Conservation (phyloP, 2,888 invertebrate species). For the Philonicus albiceps region DNA sequence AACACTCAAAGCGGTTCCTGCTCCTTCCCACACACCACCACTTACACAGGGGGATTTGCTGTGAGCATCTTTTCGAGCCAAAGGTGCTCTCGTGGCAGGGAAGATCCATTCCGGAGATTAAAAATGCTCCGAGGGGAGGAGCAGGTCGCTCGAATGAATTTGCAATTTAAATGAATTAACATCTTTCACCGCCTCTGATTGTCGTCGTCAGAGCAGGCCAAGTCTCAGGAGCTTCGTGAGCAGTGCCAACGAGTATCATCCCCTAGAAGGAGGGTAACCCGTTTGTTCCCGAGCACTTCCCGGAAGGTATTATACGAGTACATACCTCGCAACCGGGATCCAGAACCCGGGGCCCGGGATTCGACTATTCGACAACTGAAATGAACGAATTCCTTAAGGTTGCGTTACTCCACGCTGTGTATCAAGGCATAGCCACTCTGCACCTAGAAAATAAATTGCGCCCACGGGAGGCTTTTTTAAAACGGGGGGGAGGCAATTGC, state of each 20-base stretch:
- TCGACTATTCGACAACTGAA: background rate
- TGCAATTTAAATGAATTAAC: constrained; percentile 46
- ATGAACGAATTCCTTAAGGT: constrained; percentile 4
- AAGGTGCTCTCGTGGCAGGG: background rate
- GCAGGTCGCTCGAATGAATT: constrained; percentile 35
- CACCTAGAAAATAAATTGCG: constrained; percentile 29
- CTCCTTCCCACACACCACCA: background rate
- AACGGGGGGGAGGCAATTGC: constrained; percentile 26
- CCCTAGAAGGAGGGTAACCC: background rate
- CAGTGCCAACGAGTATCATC: background rate
- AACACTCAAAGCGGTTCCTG: background rate
- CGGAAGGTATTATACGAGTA: background rate
- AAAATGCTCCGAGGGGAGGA: constrained; percentile 35
- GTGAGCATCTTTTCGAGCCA: background rate
- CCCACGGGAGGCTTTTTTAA: constrained; percentile 27
- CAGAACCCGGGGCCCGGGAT: background rate
- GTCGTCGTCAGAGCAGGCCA: background rate
- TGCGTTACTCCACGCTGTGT: background rate
- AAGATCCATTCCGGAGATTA: constrained; percentile 45
- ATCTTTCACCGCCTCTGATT: constrained; percentile 36
- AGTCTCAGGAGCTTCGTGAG: background rate
- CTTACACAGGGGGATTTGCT: background rate
- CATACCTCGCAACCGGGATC: background rate
- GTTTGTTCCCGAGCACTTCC: background rate
- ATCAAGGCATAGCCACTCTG: background rate